Evolutionary conservation across 2,113 vertebrate genomes (phyloP), one percentile per base, ranked within the genome.

Genomic region (Ia io): DNA sequence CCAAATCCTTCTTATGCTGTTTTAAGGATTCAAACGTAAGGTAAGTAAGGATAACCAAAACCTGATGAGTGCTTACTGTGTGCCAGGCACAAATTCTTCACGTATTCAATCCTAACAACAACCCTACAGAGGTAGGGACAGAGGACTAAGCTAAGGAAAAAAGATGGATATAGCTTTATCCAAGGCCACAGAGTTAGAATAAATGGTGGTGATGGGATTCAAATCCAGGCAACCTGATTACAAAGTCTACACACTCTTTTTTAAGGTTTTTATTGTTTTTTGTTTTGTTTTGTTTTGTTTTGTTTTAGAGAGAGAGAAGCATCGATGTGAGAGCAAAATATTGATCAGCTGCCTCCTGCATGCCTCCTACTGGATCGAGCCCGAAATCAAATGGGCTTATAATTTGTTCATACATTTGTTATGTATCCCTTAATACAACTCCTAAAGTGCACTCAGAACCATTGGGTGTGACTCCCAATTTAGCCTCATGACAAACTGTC

Each of bases 401-500:
- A 73, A 85, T 76, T 83, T 78, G 69, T 79, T 61, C 32, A 14
- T 51, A 30, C 77, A 84, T 88, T 83, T 96, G 89, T 91, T 77
- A 67, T 61, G 40, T 30, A 40, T 37, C 71, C 91, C 90, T 91
- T 94, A 96, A 93, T 89, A 96, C 90, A 97, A 91, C 85, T 90
- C 49, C 74, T 67, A 53, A 85, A 88, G 61, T 80, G 53, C 83
- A 91, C 94, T 96, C 61, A 80, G 89, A 91, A 28, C 22, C 71
- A 79, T 17, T 0, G 80, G 70, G 89, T 77, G 93, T 96, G 94
- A 89, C 37, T 96, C 93, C 93, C 37, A 11, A 86, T 84, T 96
- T 95, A 97, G 88, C 93, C 61, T 91, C 44, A 32, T 91, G 91
- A 85, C 89, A 85, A 87, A 70, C 47, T 42, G 65, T 84, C 96